These are phyloP conservation scores for Halcyon chelicuti DNA, from an alignment of 2,797 vertebrate species.

Conservation along the genomic window DNA sequence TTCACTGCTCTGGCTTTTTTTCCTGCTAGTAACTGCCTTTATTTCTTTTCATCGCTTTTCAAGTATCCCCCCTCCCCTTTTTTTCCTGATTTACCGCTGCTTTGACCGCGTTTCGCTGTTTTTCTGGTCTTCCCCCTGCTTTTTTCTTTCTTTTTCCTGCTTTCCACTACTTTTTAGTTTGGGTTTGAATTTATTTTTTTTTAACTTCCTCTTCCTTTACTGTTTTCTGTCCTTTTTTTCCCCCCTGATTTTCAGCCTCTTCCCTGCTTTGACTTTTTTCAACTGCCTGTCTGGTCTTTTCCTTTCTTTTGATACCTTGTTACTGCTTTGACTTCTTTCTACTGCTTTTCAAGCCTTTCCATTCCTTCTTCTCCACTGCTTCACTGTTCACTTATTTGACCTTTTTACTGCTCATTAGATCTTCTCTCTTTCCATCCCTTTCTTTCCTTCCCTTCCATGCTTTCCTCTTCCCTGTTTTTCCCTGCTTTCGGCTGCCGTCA, in stretches of 20 bases:
- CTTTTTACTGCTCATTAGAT: not conserved
- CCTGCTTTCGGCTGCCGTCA: not conserved
- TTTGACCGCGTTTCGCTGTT: not conserved
- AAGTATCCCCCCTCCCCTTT: not conserved
- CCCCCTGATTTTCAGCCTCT: not conserved
- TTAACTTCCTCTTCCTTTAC: too few relatives aligned
- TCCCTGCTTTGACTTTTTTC: not conserved
- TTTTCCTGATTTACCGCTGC: not conserved
- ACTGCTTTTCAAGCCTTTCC: not conserved
- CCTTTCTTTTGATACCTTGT: not conserved
- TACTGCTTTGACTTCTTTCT: not conserved
- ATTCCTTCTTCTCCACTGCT: rapidly evolving
- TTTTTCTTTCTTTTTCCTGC: not conserved
- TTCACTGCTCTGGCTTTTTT: not conserved
- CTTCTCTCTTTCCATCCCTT: too few relatives aligned
- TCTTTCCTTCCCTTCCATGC: not conserved
- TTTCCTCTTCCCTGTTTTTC: not conserved
- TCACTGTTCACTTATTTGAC: not conserved
- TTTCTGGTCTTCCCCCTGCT: not conserved
- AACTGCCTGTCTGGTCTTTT: not conserved
- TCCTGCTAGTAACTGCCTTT: not conserved
- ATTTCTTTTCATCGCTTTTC: not conserved
- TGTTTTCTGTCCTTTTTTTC: not conserved
- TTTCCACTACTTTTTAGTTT: not conserved
- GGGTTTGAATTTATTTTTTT: too few relatives aligned